Evolutionary conservation across 1,140 invertebrate species (phyloP).

Genomic region (Solen grandis): DNA sequence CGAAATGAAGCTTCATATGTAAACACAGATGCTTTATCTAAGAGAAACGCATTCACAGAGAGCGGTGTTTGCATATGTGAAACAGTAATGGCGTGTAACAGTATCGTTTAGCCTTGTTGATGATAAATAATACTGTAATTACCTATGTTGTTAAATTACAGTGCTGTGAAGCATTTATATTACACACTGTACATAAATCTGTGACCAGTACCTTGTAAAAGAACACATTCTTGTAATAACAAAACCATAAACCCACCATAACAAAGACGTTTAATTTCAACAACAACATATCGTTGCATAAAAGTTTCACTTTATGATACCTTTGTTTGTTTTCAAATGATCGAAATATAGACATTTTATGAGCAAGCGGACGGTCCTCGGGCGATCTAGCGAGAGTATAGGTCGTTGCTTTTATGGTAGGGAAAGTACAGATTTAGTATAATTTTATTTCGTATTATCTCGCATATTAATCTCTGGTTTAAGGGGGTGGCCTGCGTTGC

Average conservation of each 20-base stretch:
- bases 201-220: constrained; percentile 36
- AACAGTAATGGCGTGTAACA: too few species aligned
- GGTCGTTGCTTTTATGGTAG: constrained; percentile 27
- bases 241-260: constrained; percentile 43
- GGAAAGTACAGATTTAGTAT: constrained; percentile 54
- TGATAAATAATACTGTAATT: constrained; percentile 46
- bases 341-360: constrained; percentile 56
- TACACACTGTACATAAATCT: constrained; percentile 32
- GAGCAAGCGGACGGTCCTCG: constrained; percentile 8
- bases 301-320: constrained; percentile 53
- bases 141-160: too few species aligned
- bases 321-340: constrained; percentile 56
- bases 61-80: too few species aligned
- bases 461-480: constrained; percentile 41
- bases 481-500: constrained; percentile 40
- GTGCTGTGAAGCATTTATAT: constrained; percentile 52
- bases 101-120: too few species aligned
- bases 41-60: too few species aligned
- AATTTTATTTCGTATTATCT: constrained; percentile 58
- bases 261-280: constrained; percentile 52
- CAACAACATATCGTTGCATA: constrained; percentile 33
- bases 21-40: too few species aligned
- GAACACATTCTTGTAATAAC: constrained; percentile 46
- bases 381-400: not conserved
- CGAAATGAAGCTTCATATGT: too few species aligned